These are phyloP conservation scores for Chromoteleia sp. DNA, from an alignment of 2,888 invertebrate species.

Conservation along the genomic window DNA sequence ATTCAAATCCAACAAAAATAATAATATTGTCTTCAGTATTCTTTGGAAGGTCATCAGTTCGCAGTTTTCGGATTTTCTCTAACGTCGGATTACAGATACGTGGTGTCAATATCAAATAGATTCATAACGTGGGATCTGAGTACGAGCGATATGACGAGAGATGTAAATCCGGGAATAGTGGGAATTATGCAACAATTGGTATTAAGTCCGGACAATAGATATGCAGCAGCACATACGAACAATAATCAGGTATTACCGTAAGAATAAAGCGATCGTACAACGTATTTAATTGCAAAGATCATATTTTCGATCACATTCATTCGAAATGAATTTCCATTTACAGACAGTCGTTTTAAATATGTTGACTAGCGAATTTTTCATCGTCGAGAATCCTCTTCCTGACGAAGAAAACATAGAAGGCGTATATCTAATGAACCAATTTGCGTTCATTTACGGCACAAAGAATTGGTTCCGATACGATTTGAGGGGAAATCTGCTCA, in stretches of 20 bases:
- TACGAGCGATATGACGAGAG: conserved; percentile 97
- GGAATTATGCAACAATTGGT: conserved; percentile 98
- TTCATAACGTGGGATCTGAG: conserved; percentile 99
- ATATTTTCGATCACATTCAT: conserved; percentile 1
- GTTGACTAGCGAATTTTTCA: conserved; percentile 96
- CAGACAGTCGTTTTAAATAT: conserved; percentile 95
- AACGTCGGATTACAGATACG: conserved; percentile 95
- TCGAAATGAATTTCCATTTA: conserved; percentile 73
- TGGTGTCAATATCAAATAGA: conserved; percentile 97
- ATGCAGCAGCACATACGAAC: conserved; percentile 97
- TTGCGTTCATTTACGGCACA: conserved; percentile 91
- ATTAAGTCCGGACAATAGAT: conserved; percentile 97
- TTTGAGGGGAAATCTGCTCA: conserved; percentile 90
- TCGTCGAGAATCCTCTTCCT: conserved; percentile 93
- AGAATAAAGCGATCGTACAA: conserved; percentile 33
- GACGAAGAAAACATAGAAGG: conserved; percentile 89
- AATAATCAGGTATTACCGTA: conserved; percentile 91
- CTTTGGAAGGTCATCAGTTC: conserved; percentile 98
- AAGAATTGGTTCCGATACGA: conserved; percentile 91
- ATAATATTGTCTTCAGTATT: conserved; percentile 88
- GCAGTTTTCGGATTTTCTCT: conserved; percentile 97
- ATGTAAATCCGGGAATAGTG: conserved; percentile 96
- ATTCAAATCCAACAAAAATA: no score
- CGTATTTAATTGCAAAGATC: conserved; percentile 11
- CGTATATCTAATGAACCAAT: conserved; percentile 88